Evolutionary conservation across 2,797 vertebrate species (phyloP), one percentile per base, ranked within the genome.

Genomic region (Coregonus ussuriensis): DNA sequence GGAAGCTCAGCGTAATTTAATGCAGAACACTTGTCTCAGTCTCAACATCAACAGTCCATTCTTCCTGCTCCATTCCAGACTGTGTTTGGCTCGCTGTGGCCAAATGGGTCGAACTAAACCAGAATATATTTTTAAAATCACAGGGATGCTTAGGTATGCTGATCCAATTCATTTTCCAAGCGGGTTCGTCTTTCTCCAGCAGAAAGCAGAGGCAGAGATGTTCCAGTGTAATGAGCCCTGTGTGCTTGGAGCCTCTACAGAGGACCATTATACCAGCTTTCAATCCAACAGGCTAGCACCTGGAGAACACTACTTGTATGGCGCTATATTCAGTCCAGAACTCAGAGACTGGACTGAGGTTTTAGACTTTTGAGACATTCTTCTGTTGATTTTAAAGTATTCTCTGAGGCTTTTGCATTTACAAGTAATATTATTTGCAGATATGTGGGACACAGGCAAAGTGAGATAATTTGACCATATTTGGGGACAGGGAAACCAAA

Each of bases 231-330:
- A 91, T 83, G 74, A 88, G 70, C 77, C 87, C 89, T 76, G 87
- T 86, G 87, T 90, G 90, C 83, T 88, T 85, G 79, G 86, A 84
- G 56, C 72, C 52, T 75, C 82, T 85, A 83, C 80, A 79, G 75
- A 87, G 73, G 79, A 73, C 73, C 31, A 77, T 75, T 88, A 78
- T 86, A 87, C 70, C 77, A 85, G 84, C 84, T 77, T 63, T 78
- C 76, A 74, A 74, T 41, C 78, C 78, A 83, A 81, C 73, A 80
- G 74, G 84, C 80, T 70, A 56, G 79, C 84, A 89, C 78, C 86
- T 90, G 91, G 77, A 80, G 87, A 92, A 89, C 37, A 51, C 54
- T 56, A 2, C 88, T 91, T 90, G 81, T 80, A 47, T 67, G 66
- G 82, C 76, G 69, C 79, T 65, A 56, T 87, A 88, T 87, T 84